phyloP scores from a whole-genome alignment of 2,113 vertebrate genomes.

The Symphodus melops region DNA sequence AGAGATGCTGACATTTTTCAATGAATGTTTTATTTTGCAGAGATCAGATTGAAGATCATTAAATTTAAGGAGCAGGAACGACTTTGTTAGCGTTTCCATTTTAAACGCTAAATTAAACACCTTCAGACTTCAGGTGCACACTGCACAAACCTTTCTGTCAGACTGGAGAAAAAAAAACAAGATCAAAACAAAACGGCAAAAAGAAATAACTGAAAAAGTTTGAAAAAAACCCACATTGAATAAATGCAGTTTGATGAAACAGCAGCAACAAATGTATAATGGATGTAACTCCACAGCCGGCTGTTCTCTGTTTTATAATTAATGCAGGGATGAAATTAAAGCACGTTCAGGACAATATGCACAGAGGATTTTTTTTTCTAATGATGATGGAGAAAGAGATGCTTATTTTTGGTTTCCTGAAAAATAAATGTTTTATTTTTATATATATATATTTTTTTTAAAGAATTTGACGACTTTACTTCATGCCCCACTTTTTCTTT shows the following conservation, averaged over 20 bases:
- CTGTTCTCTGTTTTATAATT: conserved; percentile 3
- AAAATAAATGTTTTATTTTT: not conserved
- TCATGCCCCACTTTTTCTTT: not conserved
- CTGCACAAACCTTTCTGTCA: conserved; percentile 13
- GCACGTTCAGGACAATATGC: not conserved
- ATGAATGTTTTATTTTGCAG: conserved; percentile 7
- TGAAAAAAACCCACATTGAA: conserved; percentile 27
- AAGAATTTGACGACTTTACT: not conserved
- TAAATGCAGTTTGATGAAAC: conserved; percentile 45
- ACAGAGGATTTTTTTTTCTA: too few species aligned
- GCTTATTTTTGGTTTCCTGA: not conserved
- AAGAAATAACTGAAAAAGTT: conserved; percentile 21
- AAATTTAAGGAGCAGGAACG: conserved; percentile 3
- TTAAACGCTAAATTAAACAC: conserved; percentile 18
- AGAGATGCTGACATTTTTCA: not conserved
- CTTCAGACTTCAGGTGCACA: conserved; percentile 18
- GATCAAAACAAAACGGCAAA: conserved; percentile 18
- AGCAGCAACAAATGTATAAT: conserved; percentile 25
- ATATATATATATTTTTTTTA: too few species aligned
- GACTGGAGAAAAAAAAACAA: not conserved
- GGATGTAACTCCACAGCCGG: conserved; percentile 23
- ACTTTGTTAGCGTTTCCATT: conserved; percentile 17
- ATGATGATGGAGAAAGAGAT: not conserved
- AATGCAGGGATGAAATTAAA: not conserved
- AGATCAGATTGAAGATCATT: conserved; percentile 21